Percentiles rank a stretch among this genome's conserved stretches.
Evolutionary conservation across 1,140 invertebrate species (phyloP).

Genomic region (Diachasma alloeum): DNA sequence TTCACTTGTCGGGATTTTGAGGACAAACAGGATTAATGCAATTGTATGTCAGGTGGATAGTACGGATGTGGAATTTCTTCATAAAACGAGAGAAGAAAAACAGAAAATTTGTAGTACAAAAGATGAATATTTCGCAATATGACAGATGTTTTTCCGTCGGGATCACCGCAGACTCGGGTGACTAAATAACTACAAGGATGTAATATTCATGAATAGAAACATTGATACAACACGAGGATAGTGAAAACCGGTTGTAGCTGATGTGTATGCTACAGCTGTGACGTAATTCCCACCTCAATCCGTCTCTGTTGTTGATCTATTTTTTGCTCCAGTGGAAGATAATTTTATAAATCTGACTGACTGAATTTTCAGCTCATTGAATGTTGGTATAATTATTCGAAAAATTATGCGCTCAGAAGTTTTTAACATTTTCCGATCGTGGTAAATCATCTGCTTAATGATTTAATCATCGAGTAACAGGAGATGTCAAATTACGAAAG

Average conservation of each 20-base stretch:
- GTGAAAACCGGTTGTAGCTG: not conserved
- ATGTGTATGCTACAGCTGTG: not conserved
- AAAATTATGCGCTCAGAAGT: no score
- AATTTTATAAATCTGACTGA: no score
- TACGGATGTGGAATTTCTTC: not conserved
- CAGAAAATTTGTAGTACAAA: not conserved
- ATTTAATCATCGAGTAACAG: no score
- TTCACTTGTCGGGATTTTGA: slow-evolving; percentile 29
- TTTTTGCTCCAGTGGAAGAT: not conserved
- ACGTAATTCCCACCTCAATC: not conserved
- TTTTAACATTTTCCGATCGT: no score
- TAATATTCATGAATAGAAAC: not conserved
- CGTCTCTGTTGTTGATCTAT: not conserved
- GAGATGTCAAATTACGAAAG: no score
- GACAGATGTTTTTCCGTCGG: no score
- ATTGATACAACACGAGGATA: not conserved
- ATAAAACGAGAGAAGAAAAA: not conserved
- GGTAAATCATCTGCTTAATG: no score
- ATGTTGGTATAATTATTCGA: no score
- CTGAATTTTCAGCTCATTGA: no score
- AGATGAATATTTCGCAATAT: not conserved
- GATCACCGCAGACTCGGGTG: no score
- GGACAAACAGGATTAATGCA: slow-evolving; percentile 32
- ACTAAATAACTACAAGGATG: not conserved
- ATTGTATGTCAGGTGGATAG: slow-evolving; percentile 10